Conservation (phyloP, 2,888 invertebrate species). For the Abscondita cerata region DNA sequence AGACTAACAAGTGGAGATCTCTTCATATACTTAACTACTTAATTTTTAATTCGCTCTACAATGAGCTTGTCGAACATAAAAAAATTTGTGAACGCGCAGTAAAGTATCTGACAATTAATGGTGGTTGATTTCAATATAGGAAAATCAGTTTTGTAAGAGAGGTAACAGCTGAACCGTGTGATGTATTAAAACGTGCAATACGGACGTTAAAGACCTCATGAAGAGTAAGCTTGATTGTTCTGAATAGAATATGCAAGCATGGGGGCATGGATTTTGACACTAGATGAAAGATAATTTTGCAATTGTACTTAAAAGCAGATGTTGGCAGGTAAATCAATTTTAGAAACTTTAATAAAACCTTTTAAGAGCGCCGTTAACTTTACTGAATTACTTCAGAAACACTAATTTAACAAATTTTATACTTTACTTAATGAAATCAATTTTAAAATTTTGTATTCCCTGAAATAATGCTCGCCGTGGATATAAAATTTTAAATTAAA, state of each 20-base stretch:
- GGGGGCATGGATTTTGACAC: slow-evolving; percentile 22
- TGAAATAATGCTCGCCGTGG: too few species aligned
- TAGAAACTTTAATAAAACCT: background rate
- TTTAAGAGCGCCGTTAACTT: too few species aligned
- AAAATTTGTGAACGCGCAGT: too few species aligned
- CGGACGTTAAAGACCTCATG: slow-evolving; percentile 18
- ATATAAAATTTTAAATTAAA: too few species aligned
- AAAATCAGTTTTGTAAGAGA: too few species aligned
- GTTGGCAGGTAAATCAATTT: background rate
- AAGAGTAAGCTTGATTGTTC: slow-evolving; percentile 18
- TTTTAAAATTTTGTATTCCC: background rate
- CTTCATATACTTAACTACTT: background rate
- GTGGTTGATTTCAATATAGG: too few species aligned
- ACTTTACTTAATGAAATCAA: background rate
- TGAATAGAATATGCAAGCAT: slow-evolving; percentile 23
- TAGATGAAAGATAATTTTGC: slow-evolving; percentile 21
- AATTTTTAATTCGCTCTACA: too few species aligned
- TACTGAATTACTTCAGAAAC: background rate
- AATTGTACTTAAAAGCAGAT: slow-evolving; percentile 11
- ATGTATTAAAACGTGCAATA: slow-evolving; percentile 20
- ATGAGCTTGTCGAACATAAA: too few species aligned
- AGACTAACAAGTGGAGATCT: background rate
- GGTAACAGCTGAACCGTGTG: slow-evolving; percentile 20
- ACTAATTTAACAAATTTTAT: background rate
- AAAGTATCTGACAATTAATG: too few species aligned